A percentile compares a stretch with the other conserved stretches of the same genome.
Conservation (phyloP, 2,888 invertebrate genomes). For the Teinopalpus imperialis region DNA sequence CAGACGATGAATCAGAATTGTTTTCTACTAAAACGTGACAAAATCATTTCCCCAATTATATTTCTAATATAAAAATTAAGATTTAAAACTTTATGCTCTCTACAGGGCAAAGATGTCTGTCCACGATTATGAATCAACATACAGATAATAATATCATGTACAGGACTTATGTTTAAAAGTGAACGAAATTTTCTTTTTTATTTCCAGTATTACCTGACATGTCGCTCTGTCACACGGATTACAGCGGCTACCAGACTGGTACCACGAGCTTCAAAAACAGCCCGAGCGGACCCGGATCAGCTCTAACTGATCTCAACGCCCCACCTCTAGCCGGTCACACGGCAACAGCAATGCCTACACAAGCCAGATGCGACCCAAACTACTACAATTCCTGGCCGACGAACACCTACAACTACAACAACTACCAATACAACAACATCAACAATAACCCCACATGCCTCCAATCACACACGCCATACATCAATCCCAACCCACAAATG, state of each 20-base stretch:
- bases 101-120: too few relatives aligned
- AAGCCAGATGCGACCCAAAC: slow-evolving; percentile 72
- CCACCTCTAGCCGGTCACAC: slow-evolving; percentile 32
- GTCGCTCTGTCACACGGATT: slow-evolving; percentile 65
- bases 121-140: too few relatives aligned
- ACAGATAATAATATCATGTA: too few relatives aligned
- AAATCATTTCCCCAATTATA: too few relatives aligned
- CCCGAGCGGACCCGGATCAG: slow-evolving; percentile 55
- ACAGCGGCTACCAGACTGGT: slow-evolving; percentile 65
- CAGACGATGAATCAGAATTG: too few relatives aligned
- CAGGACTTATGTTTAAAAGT: too few relatives aligned
- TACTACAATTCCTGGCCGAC: slow-evolving; percentile 83
- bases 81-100: too few relatives aligned
- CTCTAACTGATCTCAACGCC: slow-evolving; percentile 74
- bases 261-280: slow-evolving; percentile 66
- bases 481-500: slow-evolving; percentile 85
- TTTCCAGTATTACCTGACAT: slow-evolving; percentile 82
- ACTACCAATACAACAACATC: slow-evolving; percentile 86
- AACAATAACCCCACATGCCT: slow-evolving; percentile 77
- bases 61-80: too few relatives aligned
- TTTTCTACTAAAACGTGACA: too few relatives aligned
- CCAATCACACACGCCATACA: slow-evolving; percentile 82
- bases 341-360: slow-evolving; percentile 11
- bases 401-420: slow-evolving; percentile 86
- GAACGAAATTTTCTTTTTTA: too few relatives aligned